Base-by-base conservation (phyloP, 2,888 invertebrate genomes). In the Diarsia rubi region DNA sequence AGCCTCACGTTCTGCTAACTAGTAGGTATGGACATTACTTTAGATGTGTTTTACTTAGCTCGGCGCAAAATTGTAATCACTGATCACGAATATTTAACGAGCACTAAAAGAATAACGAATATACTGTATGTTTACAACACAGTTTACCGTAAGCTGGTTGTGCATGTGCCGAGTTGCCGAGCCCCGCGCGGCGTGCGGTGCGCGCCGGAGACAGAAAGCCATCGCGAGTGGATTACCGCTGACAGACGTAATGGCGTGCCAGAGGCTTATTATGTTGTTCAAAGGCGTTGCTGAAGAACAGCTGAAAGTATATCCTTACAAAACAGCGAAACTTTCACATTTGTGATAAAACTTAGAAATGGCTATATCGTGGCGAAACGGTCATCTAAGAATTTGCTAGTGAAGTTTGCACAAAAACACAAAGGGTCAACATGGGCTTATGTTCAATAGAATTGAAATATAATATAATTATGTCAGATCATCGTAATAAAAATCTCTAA, bases 201-300 rank as follows among this genome's bases (percentile, higher is more conserved):
- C 1, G 12, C 21, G 45, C 37, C 9, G 66, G 31, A 44, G 24
- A 37, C 64, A 45, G 24, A 19, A 31, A 68, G 52, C 52, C 45
- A 24, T 2, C 60, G 49, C 69, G 21, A 57, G 78, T 69, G 54
- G 75, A 69, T 54, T 47, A 77, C 52, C 31, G 24, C 47, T 57
- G 60, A 19, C 67, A 76, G 76, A 16, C 24, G 59, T 37, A 37
- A 62, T 27, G 12, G 27, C 11, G 60, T 27, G 60, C 52, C 62
- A 14, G 14, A 52, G 21, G 21, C 44, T 64, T 24, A 24, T 47
- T 57, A 27, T 44, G 47, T 44, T 47, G 42, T 47, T 62, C 31
- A 57, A 49, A 78, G 69, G 16, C 27, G 14, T 37, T 27, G 49
- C 52, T 31, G 27, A 72, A 64, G 16, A 62, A 37, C 24, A 27